Percentiles rank a stretch among this genome's conserved stretches.
Conservation (phyloP, 2,888 invertebrate genomes). For the Luperina testacea region DNA sequence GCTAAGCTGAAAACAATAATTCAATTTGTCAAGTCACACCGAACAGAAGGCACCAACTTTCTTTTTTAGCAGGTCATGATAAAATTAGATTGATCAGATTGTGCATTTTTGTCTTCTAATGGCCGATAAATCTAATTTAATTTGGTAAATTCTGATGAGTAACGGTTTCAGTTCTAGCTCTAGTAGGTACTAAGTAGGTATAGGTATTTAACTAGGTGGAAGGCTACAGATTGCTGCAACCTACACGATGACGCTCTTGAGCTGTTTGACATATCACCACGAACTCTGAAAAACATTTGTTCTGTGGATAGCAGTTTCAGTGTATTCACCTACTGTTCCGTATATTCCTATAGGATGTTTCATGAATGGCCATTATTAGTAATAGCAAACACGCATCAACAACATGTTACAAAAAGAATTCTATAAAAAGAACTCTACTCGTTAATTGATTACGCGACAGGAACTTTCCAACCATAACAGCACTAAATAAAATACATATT, state of each 20-base stretch:
- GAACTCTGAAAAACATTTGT: too few species aligned
- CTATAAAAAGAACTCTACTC: constrained; percentile 4
- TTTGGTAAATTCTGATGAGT: background rate
- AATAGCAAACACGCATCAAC: background rate
- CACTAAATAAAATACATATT: constrained; percentile 16
- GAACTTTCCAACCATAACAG: constrained; percentile 31
- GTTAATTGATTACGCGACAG: constrained; percentile 17
- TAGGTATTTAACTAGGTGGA: background rate
- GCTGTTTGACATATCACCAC: background rate
- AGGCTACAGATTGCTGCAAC: background rate
- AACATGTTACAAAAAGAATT: background rate
- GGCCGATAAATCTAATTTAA: background rate
- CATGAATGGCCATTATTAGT: background rate
- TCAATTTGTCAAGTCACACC: background rate
- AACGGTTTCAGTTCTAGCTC: background rate
- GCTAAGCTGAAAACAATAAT: background rate
- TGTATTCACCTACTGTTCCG: background rate
- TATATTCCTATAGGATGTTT: background rate
- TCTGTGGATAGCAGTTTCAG: background rate
- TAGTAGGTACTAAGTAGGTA: background rate
- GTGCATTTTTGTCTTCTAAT: too few species aligned
- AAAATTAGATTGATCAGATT: constrained; percentile 5
- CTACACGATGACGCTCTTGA: background rate
- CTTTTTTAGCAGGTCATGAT: background rate
- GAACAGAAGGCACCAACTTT: constrained; percentile 9